These are phyloP conservation scores for Lepus townsendii DNA, from an alignment of 2,797 vertebrate genomes.

Conservation along the genomic window DNA sequence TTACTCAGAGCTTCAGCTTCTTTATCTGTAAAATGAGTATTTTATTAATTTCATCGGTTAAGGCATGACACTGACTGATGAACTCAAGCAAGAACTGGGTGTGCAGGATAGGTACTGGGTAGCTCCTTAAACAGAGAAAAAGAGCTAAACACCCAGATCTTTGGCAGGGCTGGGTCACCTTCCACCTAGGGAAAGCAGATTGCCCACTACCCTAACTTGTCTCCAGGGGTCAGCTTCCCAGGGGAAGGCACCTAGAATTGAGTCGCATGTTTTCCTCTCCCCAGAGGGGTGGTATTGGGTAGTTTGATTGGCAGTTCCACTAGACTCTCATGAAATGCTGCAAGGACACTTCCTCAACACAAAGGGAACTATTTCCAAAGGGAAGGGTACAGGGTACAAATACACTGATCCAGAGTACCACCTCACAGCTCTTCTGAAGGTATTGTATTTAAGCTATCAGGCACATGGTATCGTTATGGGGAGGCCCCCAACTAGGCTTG, in stretches of 20 bases:
- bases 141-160: neutral
- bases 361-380: neutral
- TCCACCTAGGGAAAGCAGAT: neutral
- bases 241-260: neutral
- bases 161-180: neutral
- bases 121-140: neutral
- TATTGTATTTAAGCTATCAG: neutral
- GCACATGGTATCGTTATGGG: neutral
- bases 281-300: neutral
- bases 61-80: slow-evolving; percentile 14
- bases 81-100: neutral
- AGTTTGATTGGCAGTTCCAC: neutral
- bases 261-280: neutral
- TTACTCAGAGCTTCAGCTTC: neutral
- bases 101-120: neutral
- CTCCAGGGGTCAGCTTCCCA: neutral
- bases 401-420: neutral
- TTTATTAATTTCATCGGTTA: slow-evolving; percentile 17
- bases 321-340: neutral
- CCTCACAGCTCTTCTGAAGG: neutral
- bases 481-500: too few species aligned
- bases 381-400: neutral
- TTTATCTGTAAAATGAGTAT: slow-evolving; percentile 34
- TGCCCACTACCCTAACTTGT: neutral
- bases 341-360: neutral